These are phyloP conservation scores for Melopsittacus undulatus DNA, from an alignment of 2,797 vertebrate genomes.

Conservation along the genomic window DNA sequence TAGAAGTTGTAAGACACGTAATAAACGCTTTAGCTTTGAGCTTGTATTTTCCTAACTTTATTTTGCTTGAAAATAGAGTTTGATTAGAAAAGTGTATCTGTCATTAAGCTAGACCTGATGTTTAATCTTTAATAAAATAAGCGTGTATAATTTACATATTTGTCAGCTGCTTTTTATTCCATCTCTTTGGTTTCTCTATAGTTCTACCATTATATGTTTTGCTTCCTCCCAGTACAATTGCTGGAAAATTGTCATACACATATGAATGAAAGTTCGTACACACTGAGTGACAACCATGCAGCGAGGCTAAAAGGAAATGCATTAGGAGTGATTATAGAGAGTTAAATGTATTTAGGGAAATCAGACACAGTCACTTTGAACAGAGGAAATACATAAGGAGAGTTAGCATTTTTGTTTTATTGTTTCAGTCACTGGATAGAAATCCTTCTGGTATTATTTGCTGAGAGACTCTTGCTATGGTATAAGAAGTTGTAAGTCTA, in stretches of 20 bases:
- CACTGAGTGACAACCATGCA: not conserved
- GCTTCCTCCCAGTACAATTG: not conserved
- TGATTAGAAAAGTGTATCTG: not conserved
- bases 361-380: not conserved
- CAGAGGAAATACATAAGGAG: not conserved
- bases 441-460: not conserved
- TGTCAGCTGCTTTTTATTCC: not conserved
- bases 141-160: not conserved
- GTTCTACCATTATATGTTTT: not conserved
- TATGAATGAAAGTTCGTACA: not conserved
- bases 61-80: not conserved
- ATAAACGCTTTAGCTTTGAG: not conserved
- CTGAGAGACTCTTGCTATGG: not conserved
- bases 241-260: not conserved
- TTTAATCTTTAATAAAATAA: not conserved
- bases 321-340: not conserved
- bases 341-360: not conserved
- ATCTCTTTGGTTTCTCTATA: not conserved
- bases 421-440: not conserved
- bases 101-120: not conserved
- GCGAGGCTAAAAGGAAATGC: not conserved
- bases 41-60: not conserved
- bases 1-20: not conserved
- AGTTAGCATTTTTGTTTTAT: not conserved
- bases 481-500: not conserved